phyloP scores from a whole-genome alignment of 2,797 vertebrate genomes.

The Urophycis tenuis region DNA sequence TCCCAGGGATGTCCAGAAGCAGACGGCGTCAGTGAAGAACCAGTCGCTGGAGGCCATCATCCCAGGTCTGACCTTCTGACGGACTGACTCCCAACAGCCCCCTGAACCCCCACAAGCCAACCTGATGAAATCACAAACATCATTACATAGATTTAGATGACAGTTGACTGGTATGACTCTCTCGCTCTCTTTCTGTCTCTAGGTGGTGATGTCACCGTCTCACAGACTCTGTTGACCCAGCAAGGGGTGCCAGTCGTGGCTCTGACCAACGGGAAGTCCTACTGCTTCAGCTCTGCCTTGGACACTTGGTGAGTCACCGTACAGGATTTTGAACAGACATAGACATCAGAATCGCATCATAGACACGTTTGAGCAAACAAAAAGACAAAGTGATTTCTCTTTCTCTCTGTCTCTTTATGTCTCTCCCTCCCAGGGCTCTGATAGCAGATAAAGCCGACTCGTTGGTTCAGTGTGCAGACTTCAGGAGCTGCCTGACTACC shows the following conservation, averaged over 20 bases:
- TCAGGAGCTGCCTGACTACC: conserved; percentile 84
- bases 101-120: neutral
- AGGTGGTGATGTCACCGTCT: conserved; percentile 85
- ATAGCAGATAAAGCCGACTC: conserved; percentile 92
- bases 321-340: neutral
- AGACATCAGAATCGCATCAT: neutral
- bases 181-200: neutral
- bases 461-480: conserved; percentile 90
- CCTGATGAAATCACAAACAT: neutral
- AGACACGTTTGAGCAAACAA: neutral
- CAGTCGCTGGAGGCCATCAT: conserved; percentile 86
- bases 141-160: neutral
- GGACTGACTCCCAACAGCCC: neutral
- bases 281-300: conserved; percentile 87
- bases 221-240: conserved; percentile 89
- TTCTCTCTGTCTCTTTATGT: neutral
- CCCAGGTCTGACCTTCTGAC: conserved; percentile 67
- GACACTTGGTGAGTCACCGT: conserved; percentile 70
- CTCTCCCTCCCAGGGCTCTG: conserved; percentile 76
- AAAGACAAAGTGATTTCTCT: neutral
- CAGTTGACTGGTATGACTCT: neutral
- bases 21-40: conserved; percentile 84
- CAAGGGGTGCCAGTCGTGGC: conserved; percentile 89
- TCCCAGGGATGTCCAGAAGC: conserved; percentile 88
- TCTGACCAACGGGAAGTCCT: conserved; percentile 91